These are phyloP conservation scores for Forbesichthys agassizii DNA, from an alignment of 2,113 vertebrate genomes.

Conservation along the genomic window DNA sequence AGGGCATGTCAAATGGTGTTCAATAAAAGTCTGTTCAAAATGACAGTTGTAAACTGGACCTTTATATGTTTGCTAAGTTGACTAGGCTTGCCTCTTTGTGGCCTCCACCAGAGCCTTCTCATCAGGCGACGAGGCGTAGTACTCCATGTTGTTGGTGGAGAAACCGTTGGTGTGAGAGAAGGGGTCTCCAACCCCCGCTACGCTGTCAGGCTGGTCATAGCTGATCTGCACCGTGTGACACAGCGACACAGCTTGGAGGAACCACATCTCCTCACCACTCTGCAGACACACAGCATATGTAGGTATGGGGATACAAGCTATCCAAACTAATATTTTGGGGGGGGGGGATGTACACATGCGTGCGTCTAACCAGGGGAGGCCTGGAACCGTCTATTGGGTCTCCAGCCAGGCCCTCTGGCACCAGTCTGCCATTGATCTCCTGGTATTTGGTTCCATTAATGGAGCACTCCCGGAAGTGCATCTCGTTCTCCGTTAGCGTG, in stretches of 20 bases:
- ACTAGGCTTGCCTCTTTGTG: constrained; percentile 81
- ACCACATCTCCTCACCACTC: constrained; percentile 87
- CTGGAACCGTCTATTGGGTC: constrained; percentile 81
- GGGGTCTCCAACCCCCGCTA: constrained; percentile 68
- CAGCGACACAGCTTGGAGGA: constrained; percentile 93
- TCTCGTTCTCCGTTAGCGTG: constrained; percentile 98
- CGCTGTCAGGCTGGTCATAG: constrained; percentile 82
- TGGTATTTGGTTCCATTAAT: constrained; percentile 94
- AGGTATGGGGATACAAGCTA: background rate
- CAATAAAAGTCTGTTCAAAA: no score
- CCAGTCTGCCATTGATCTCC: constrained; percentile 90
- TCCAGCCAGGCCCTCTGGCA: constrained; percentile 88
- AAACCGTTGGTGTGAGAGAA: constrained; percentile 82
- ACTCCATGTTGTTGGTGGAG: constrained; percentile 81
- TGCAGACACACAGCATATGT: constrained; percentile 44
- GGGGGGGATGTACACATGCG: background rate
- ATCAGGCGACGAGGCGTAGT: constrained; percentile 96
- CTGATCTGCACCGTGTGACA: constrained; percentile 98
- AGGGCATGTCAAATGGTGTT: no score
- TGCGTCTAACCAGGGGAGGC: constrained; percentile 78
- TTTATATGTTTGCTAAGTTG: background rate
- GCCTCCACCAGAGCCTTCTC: constrained; percentile 98
- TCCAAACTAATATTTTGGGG: no score
- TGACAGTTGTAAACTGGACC: no score
- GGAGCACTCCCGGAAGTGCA: constrained; percentile 97